Percentiles rank a stretch among this genome's conserved stretches.
These are phyloP conservation scores for Halcyon badia DNA, from an alignment of 2,797 vertebrate genomes.

Conservation along the genomic window DNA sequence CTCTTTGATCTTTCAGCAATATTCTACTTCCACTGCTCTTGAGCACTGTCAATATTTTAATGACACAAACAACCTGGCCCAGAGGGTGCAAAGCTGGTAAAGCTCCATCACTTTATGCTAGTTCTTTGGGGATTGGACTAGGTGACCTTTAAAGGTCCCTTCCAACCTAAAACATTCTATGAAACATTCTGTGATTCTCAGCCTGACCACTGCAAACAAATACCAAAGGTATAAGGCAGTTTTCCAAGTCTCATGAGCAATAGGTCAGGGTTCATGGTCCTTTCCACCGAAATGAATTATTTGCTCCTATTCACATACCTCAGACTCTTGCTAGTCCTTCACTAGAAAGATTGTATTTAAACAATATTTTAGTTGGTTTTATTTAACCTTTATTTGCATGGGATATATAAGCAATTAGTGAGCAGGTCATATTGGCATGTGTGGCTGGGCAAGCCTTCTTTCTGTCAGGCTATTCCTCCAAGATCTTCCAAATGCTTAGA, in stretches of 20 bases:
- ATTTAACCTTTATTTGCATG: neutral
- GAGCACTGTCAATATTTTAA: neutral
- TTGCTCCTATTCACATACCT: neutral
- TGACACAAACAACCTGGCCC: neutral
- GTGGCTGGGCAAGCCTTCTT: neutral
- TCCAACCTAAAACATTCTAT: neutral
- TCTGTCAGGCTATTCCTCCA: neutral
- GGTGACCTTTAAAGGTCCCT: neutral
- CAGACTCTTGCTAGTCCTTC: neutral
- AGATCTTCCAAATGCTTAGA: neutral
- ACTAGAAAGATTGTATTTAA: neutral
- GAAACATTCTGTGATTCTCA: neutral
- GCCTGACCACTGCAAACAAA: neutral
- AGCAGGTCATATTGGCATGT: rapidly evolving
- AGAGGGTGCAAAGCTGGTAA: neutral
- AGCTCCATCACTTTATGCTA: neutral
- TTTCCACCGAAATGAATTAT: neutral
- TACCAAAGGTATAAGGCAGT: rapidly evolving
- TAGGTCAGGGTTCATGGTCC: neutral
- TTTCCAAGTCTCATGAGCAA: neutral
- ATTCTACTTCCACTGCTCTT: conserved; percentile 48
- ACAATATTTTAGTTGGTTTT: neutral
- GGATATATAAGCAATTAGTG: neutral
- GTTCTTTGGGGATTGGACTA: neutral
- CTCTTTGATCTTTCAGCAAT: conserved; percentile 61